These are phyloP conservation scores for Heteronetta atricapilla DNA, from an alignment of 2,113 vertebrate species.

Conservation along the genomic window DNA sequence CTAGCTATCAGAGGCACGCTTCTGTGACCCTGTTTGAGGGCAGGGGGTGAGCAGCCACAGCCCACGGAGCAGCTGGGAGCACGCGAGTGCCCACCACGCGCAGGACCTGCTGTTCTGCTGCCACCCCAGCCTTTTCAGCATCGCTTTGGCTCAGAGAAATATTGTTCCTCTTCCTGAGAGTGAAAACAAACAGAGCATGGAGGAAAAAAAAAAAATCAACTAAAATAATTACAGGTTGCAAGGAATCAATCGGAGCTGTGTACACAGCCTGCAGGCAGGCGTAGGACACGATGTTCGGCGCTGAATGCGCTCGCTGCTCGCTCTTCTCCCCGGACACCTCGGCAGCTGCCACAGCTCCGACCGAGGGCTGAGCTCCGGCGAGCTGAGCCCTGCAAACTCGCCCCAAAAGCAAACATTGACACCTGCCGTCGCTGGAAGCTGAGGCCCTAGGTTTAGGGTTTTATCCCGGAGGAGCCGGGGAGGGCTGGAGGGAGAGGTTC, in stretches of 20 bases:
- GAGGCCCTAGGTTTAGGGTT: not conserved
- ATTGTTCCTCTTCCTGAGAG: slow-evolving; percentile 22
- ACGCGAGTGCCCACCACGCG: not conserved
- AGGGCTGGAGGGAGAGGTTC: not conserved
- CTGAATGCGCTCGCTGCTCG: not conserved
- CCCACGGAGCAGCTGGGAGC: not conserved
- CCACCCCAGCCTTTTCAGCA: not conserved
- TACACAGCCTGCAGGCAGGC: slow-evolving; percentile 63
- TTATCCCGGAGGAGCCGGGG: not conserved
- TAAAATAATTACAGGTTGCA: slow-evolving; percentile 76
- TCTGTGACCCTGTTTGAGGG: not conserved
- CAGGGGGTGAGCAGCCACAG: not conserved
- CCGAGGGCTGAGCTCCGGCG: not conserved
- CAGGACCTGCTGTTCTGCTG: not conserved
- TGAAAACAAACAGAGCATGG: slow-evolving; percentile 55
- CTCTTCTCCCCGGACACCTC: not conserved
- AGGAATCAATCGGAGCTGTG: slow-evolving; percentile 65
- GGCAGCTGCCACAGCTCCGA: not conserved
- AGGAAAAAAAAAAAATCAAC: slow-evolving; percentile 49
- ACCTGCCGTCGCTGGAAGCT: rapidly evolving
- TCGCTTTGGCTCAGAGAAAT: not conserved
- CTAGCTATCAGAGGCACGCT: not conserved
- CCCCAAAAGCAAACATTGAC: not conserved
- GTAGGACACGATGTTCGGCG: not conserved
- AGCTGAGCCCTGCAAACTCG: not conserved